Evolutionary conservation across 1,140 invertebrate genomes (phyloP).

Genomic region (Drosophila pruinosa): DNA sequence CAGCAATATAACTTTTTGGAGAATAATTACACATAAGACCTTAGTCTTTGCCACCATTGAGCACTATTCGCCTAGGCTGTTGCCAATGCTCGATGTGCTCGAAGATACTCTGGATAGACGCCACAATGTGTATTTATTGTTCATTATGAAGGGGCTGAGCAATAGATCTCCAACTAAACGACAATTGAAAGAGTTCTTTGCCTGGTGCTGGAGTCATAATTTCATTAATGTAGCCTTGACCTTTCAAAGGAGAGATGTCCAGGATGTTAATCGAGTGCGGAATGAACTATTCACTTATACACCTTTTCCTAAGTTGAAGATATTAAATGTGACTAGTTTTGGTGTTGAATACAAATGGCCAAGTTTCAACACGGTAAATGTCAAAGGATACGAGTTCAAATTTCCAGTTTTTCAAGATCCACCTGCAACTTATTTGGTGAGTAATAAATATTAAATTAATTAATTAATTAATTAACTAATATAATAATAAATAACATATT

Average conservation of each 20-base stretch:
- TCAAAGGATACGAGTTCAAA: slow-evolving; percentile 37
- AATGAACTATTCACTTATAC: slow-evolving; percentile 43
- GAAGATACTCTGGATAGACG: slow-evolving; percentile 7
- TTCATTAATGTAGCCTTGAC: slow-evolving; percentile 43
- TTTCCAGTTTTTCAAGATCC: slow-evolving; percentile 48
- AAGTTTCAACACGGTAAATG: not conserved
- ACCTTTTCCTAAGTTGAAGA: slow-evolving; percentile 37
- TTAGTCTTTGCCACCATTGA: slow-evolving; percentile 36
- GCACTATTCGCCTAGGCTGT: not conserved
- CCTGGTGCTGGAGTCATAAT: slow-evolving; percentile 44
- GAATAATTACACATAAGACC: slow-evolving; percentile 26
- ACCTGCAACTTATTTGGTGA: slow-evolving; percentile 42
- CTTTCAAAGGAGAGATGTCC: not conserved
- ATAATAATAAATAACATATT: not conserved
- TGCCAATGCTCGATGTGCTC: slow-evolving; percentile 30
- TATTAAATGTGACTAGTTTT: slow-evolving; percentile 23
- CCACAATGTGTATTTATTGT: slow-evolving; percentile 39
- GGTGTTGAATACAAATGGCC: slow-evolving; percentile 16
- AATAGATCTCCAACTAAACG: not conserved
- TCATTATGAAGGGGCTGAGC: slow-evolving; percentile 11
- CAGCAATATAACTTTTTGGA: slow-evolving; percentile 3
- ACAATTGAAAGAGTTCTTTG: slow-evolving; percentile 35
- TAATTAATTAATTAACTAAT: not conserved
- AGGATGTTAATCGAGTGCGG: not conserved
- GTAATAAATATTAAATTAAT: not conserved